Percentiles rank a stretch among this genome's conserved stretches.
These are phyloP conservation scores for Helleia helle DNA, from an alignment of 2,888 invertebrate species.

Conservation along the genomic window DNA sequence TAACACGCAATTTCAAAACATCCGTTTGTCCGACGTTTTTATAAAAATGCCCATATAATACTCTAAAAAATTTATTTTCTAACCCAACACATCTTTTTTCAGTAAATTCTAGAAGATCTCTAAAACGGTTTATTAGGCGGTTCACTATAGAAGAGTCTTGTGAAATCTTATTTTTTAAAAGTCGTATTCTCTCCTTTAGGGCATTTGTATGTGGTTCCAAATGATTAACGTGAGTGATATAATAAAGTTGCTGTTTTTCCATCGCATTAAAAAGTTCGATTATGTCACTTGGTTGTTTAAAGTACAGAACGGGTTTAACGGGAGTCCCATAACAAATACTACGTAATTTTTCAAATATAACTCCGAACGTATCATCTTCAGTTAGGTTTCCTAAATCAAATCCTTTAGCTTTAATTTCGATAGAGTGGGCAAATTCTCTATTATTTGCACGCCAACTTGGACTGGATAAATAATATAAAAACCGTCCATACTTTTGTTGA, in stretches of 20 bases:
- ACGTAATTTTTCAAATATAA: slow-evolving; percentile 62
- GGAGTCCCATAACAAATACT: slow-evolving; percentile 46
- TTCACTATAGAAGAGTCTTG: slow-evolving; percentile 36
- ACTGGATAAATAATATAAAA: slow-evolving; percentile 79
- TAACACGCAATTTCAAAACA: slow-evolving; percentile 71
- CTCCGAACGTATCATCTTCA: slow-evolving; percentile 51
- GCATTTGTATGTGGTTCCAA: slow-evolving; percentile 66
- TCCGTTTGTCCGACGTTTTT: slow-evolving; percentile 69
- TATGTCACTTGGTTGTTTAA: slow-evolving; percentile 69
- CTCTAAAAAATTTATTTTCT: slow-evolving; percentile 65
- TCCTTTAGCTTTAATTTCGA: slow-evolving; percentile 58
- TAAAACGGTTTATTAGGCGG: slow-evolving; percentile 37
- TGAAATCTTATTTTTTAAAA: slow-evolving; percentile 50
- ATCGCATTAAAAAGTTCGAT: slow-evolving; percentile 73
- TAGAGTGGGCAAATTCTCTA: slow-evolving; percentile 60
- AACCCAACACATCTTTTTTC: slow-evolving; percentile 67
- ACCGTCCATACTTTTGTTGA: slow-evolving; percentile 78
- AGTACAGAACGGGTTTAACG: slow-evolving; percentile 70
- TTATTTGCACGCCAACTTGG: slow-evolving; percentile 72
- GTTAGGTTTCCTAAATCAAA: slow-evolving; percentile 47
- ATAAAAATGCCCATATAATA: slow-evolving; percentile 73
- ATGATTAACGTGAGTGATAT: slow-evolving; percentile 74
- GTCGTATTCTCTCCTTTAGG: slow-evolving; percentile 54
- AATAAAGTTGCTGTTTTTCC: slow-evolving; percentile 77
- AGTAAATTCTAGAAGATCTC: slow-evolving; percentile 42